Conservation (phyloP, 2,113 vertebrate genomes). For the Lipophrys pholis region DNA sequence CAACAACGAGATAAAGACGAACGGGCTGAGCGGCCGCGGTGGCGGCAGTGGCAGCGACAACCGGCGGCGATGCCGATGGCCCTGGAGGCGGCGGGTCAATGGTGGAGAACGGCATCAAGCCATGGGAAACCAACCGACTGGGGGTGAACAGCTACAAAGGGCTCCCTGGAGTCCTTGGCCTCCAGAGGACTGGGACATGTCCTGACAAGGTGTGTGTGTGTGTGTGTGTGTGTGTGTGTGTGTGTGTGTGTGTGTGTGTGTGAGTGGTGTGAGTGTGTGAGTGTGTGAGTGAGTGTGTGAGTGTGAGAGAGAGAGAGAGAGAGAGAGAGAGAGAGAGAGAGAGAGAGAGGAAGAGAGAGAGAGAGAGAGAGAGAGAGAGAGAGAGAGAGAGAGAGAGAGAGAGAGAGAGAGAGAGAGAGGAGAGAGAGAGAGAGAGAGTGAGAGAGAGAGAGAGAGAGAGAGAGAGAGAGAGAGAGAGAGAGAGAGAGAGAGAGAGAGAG, state of each 20-base stretch:
- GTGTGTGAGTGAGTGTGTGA: no score
- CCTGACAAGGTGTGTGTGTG: slow-evolving; percentile 78
- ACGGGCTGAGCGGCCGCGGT: slow-evolving; percentile 57
- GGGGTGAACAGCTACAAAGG: slow-evolving; percentile 60
- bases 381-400: neutral
- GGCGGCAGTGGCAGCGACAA: slow-evolving; percentile 65
- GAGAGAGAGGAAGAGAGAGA: neutral
- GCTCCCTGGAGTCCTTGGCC: slow-evolving; percentile 81
- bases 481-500: no score
- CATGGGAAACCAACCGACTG: slow-evolving; percentile 64
- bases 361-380: neutral
- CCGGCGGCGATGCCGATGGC: slow-evolving; percentile 61
- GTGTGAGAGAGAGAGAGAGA: no score
- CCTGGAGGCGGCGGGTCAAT: slow-evolving; percentile 22
- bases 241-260: no score
- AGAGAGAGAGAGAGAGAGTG: neutral
- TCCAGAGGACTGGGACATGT: slow-evolving; percentile 80
- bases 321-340: no score
- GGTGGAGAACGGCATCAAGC: slow-evolving; percentile 65
- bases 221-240: no score
- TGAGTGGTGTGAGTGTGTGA: no score
- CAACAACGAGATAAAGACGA: slow-evolving; percentile 56
- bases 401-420: neutral
- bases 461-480: no score
- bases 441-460: no score